Conservation (phyloP, 2,113 vertebrate species). For the Lophochroa leadbeateri region DNA sequence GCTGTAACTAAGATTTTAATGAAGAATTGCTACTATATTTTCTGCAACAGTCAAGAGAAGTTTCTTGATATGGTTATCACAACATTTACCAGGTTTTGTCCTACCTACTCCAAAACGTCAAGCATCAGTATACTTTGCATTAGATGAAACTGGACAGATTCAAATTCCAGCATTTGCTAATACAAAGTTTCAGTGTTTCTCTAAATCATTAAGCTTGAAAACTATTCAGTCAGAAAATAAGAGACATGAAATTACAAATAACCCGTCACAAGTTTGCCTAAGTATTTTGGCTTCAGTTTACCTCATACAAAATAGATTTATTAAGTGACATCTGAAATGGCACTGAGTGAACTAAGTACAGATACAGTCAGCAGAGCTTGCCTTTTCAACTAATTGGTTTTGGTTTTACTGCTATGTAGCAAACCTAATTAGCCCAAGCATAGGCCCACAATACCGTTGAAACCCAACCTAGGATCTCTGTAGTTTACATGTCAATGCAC, state of each 20-base stretch:
- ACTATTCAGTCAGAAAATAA: not conserved
- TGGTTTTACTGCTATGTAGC: not conserved
- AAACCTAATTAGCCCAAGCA: not conserved
- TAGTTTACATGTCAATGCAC: not conserved
- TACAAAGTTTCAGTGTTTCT: fast-evolving
- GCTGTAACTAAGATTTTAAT: not conserved
- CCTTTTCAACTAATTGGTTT: not conserved
- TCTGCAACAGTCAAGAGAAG: not conserved
- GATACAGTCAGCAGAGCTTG: not conserved
- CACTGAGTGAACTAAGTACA: not conserved
- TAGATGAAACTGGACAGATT: not conserved
- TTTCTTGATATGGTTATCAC: not conserved
- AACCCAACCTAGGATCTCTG: not conserved
- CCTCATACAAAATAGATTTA: not conserved
- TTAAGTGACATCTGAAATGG: not conserved
- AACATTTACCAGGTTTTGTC: not conserved
- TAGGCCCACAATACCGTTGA: not conserved
- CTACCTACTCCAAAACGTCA: fast-evolving
- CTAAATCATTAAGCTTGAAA: not conserved
- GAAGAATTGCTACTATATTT: not conserved
- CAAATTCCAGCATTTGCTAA: not conserved
- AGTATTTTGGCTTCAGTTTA: not conserved
- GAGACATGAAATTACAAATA: not conserved
- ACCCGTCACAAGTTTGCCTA: not conserved
- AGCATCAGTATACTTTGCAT: not conserved